Conservation (phyloP, 1,140 invertebrate genomes). For the Zeugodacus cucurbitae region DNA sequence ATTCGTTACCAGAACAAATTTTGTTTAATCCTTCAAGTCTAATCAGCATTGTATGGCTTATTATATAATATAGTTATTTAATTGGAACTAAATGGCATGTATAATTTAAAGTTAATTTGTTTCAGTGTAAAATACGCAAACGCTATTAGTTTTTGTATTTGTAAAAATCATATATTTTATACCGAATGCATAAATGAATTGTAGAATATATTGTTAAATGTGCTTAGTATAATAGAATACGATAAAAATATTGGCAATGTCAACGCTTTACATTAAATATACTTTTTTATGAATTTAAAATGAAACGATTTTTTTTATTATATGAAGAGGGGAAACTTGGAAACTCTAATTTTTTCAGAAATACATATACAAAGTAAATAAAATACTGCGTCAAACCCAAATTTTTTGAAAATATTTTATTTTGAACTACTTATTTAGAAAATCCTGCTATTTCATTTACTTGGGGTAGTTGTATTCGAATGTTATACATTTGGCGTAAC, state of each 20-base stretch:
- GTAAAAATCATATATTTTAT: not conserved
- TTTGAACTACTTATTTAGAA: too few species aligned
- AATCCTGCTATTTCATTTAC: too few species aligned
- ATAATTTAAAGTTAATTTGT: not conserved
- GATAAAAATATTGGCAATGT: not conserved
- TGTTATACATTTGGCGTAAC: not conserved
- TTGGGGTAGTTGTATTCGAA: too few species aligned
- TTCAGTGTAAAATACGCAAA: not conserved
- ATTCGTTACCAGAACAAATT: not conserved
- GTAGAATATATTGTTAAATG: conserved; percentile 25
- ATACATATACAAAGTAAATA: too few species aligned
- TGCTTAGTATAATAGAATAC: conserved; percentile 23
- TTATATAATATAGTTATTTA: not conserved
- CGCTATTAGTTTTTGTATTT: not conserved
- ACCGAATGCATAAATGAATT: not conserved
- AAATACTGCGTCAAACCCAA: too few species aligned
- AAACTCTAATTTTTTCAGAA: too few species aligned
- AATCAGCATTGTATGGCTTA: not conserved
- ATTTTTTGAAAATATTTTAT: too few species aligned
- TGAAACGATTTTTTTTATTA: not conserved
- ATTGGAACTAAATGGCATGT: not conserved
- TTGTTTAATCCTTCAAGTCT: not conserved
- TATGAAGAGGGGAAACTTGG: too few species aligned
- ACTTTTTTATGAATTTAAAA: conserved; percentile 22
- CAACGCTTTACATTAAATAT: conserved; percentile 11